Percentiles rank a stretch among this genome's conserved stretches.
Evolutionary conservation across 1,140 invertebrate genomes (phyloP).

Genomic region (Atta texana): DNA sequence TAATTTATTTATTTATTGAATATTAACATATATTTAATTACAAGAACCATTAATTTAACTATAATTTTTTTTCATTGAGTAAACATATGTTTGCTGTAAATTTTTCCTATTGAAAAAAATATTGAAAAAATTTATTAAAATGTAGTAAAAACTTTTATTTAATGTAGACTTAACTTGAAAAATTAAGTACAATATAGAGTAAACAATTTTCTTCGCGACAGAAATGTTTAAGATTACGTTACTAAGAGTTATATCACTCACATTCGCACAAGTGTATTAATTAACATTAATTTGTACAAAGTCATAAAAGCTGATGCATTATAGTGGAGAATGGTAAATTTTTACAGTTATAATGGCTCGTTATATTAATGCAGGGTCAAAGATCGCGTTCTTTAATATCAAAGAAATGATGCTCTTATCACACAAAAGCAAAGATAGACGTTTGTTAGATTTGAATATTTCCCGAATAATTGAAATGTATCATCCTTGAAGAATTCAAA

Average conservation of each 20-base stretch:
- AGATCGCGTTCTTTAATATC: slow-evolving; percentile 43
- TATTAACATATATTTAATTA: too few relatives aligned
- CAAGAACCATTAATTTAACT: too few relatives aligned
- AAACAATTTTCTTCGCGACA: not conserved
- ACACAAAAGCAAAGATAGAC: not conserved
- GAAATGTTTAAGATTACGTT: slow-evolving; percentile 4
- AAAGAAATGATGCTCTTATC: slow-evolving; percentile 7
- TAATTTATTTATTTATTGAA: too few relatives aligned
- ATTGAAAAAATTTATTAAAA: too few relatives aligned
- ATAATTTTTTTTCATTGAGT: too few relatives aligned
- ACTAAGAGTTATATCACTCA: slow-evolving; percentile 3
- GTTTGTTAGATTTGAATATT: not conserved
- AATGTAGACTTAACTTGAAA: not conserved
- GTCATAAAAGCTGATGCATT: not conserved
- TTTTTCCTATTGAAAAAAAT: too few relatives aligned
- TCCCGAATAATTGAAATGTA: not conserved
- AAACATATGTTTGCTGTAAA: too few relatives aligned
- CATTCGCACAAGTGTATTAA: not conserved
- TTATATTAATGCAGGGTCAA: slow-evolving; percentile 25
- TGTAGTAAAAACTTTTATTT: not conserved
- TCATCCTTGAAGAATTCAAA: not conserved
- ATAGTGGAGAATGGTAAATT: not conserved
- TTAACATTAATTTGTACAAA: slow-evolving; percentile 35
- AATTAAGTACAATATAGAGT: not conserved
- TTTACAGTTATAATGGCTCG: not conserved